A percentile compares a stretch with the other conserved stretches of the same genome.
Evolutionary conservation across 92 coral and sea anemone genomes (phyloP).

Genomic region (Porites cylindrica): DNA sequence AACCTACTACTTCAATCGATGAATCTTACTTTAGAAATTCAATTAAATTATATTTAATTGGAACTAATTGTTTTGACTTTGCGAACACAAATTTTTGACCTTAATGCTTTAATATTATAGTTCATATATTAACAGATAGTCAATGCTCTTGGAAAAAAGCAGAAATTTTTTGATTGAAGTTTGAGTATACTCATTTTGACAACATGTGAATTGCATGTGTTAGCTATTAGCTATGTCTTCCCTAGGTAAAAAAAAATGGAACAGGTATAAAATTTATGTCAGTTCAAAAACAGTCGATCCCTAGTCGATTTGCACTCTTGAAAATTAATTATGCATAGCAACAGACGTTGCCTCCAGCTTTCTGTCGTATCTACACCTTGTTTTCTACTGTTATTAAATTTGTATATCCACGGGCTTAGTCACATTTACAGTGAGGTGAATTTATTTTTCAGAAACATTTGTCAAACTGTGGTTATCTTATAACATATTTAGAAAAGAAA

Average conservation of each 20-base stretch:
- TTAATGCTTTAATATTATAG: not conserved
- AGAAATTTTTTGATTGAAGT: too few species aligned
- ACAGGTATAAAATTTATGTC: too few species aligned
- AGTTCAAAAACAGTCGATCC: too few species aligned
- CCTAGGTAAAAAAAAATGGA: too few species aligned
- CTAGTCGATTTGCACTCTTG: too few species aligned
- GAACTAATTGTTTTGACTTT: conserved; percentile 16
- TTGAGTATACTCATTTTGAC: too few species aligned
- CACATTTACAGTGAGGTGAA: not conserved
- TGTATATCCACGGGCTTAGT: not conserved
- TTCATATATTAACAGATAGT: not conserved
- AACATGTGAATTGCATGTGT: too few species aligned
- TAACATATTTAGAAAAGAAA: not conserved
- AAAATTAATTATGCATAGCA: not conserved
- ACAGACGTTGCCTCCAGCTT: not conserved
- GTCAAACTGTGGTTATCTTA: not conserved
- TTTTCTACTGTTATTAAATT: not conserved
- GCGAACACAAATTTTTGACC: not conserved
- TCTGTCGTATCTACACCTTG: not conserved
- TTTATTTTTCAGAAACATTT: not conserved
- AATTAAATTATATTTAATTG: not conserved
- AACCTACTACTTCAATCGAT: not conserved
- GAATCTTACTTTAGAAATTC: not conserved
- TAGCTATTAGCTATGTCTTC: too few species aligned
- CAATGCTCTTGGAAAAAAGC: not conserved